Base-by-base conservation (phyloP, 35 echinoderm and acorn worm genomes). In the Amphiura filiformis region DNA sequence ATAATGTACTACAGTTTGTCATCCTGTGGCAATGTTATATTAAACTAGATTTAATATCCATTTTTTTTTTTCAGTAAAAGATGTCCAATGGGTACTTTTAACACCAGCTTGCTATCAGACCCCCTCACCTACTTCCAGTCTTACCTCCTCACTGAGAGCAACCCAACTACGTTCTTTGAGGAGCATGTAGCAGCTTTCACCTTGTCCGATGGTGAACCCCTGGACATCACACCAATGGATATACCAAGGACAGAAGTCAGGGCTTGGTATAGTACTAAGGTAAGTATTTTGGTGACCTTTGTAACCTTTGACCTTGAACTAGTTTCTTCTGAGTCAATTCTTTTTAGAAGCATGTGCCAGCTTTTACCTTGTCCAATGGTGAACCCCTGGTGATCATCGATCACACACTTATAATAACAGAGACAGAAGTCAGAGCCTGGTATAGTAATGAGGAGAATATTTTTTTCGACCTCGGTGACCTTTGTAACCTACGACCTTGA, bases 221-320 rank as follows among this genome's bases (percentile, higher is more conserved):
- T n/a, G n/a, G 61, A 70, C 2, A 15, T 30, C 26, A n/a, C 7
- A 23, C 7, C 7, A 13, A 89, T 90, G 33, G 40, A 12, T n/a
- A 11, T 33, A 13, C 5, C 28, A 65, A 2, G 42, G 31, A 0
- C 4, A 65, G 26, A 35, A 81, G 2, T 90, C 87, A 49, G 87
- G 57, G 61, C 61, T 36, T 94, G 96, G 93, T 99, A 93, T 75
- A 99, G 96, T 39, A 99, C 94, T 79, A 80, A 99, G 88, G 96
- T 99, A 81, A 80, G 84, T 34, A 20, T 32, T 75, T 9, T 47
- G 41, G 4, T 47, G 41, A 47, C 17, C 41, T 47, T n/a, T n/a
- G n/a, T n/a, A n/a, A n/a, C n/a, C n/a, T n/a, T n/a, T n/a, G n/a
- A n/a, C n/a, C n/a, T n/a, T n/a, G n/a, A n/a, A n/a, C n/a, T n/a